Base-by-base conservation (phyloP, 2,797 vertebrate species). In the Gorsachius magnificus region DNA sequence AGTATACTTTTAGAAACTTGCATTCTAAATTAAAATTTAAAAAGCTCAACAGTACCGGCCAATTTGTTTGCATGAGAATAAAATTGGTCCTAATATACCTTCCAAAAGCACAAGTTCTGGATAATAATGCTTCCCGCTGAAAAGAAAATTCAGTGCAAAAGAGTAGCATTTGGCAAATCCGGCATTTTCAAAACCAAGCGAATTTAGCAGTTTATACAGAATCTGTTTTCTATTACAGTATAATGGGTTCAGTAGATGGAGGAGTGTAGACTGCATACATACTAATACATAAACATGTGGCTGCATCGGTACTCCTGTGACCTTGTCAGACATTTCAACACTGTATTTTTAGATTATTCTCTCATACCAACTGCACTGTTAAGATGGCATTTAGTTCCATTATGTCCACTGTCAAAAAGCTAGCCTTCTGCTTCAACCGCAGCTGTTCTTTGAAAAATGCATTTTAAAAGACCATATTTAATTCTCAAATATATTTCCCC, bases 261-360 rank as follows among this genome's bases (percentile, higher is more conserved):
- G n/a, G 56, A 89, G 46, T 6, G 76, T 41, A 84, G 45, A 81
- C 68, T 92, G 41, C 82, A 91, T 43, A 79, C 36, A 78, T 13
- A 53, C 29, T 46, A 46, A 80, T 56, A 69, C 1, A 90, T n/a
- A 72, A 89, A 72, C 75, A 87, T 5, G 33, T 80, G 56, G 75
- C 90, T 87, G 78, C 56, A 90, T 33, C 1, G 6, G 43, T 36
- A 51, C 82, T 96, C 78, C 71, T 89, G 2, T 76, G 72, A 92
- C 90, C 72, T 78, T 89, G 89, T 64, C 91, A 91, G 65, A 84
- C 51, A 90, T 95, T 95, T 89, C 87, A 90, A n/a, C n/a, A 31
- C 29, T 46, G 5, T 95, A 94, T 95, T 96, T 96, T 97, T 97
- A 96, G 90, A 90, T 86, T 76, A 92, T 78, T 87, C 60, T 68